phyloP scores from a whole-genome alignment of 2,888 invertebrate genomes.

The Chrysodeixis includens region DNA sequence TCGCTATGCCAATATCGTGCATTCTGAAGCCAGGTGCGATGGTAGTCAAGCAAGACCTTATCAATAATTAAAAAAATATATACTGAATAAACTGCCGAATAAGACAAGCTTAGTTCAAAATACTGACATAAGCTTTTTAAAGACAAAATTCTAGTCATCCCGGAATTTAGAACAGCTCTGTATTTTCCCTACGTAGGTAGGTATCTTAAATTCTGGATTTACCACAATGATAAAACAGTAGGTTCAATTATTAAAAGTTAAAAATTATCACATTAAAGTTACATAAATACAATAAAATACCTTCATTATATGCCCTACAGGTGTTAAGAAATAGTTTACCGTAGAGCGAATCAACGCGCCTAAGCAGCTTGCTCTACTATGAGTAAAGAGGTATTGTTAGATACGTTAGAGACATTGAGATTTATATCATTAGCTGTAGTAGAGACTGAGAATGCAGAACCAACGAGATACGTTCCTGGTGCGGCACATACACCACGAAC shows the following conservation, averaged over 20 bases:
- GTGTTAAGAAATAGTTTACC: background rate
- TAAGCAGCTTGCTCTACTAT: conserved; percentile 73
- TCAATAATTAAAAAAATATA: background rate
- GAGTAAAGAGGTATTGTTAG: conserved; percentile 78
- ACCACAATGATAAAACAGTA: background rate
- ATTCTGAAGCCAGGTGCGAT: background rate
- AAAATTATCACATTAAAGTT: background rate
- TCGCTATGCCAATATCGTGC: background rate
- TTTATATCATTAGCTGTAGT: conserved; percentile 58
- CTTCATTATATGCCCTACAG: background rate
- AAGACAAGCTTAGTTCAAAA: background rate
- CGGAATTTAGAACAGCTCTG: background rate
- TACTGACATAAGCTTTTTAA: background rate
- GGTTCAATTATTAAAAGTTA: background rate
- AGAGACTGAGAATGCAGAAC: conserved; percentile 88
- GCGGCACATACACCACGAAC: conserved; percentile 90
- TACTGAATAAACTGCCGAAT: background rate
- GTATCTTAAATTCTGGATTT: background rate
- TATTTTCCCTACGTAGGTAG: background rate
- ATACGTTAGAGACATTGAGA: conserved; percentile 65
- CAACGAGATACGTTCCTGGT: conserved; percentile 92
- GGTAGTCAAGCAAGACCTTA: background rate
- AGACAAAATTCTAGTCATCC: too few species aligned
- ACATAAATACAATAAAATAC: background rate
- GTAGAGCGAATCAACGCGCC: conserved; percentile 7